phyloP scores from a whole-genome alignment of 2,797 vertebrate species.

The Phoebastria nigripes region DNA sequence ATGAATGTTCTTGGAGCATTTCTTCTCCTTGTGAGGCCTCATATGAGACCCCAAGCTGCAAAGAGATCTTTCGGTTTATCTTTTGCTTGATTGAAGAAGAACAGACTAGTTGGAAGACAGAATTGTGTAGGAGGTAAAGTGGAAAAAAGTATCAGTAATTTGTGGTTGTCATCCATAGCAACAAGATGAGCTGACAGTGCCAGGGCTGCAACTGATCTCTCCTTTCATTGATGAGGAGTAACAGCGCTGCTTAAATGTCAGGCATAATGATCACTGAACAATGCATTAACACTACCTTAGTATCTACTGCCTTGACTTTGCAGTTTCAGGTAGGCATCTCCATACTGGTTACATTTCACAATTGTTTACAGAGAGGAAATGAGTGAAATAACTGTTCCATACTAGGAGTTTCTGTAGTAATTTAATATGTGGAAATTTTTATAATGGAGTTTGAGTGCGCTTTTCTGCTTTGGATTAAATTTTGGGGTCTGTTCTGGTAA shows the following conservation, averaged over 20 bases:
- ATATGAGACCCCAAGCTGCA: not conserved
- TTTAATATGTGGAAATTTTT: not conserved
- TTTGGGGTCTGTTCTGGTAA: not conserved
- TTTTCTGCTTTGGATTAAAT: not conserved
- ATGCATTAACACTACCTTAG: not conserved
- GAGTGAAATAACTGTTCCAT: not conserved
- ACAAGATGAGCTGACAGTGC: not conserved
- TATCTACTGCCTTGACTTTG: not conserved
- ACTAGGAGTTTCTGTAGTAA: not conserved
- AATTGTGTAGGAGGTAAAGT: not conserved
- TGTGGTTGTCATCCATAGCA: not conserved
- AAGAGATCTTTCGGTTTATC: not conserved
- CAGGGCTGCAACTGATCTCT: constrained; percentile 1
- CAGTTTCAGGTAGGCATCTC: not conserved
- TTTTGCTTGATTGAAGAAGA: not conserved
- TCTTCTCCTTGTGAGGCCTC: not conserved
- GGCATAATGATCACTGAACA: not conserved
- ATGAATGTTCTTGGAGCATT: not conserved
- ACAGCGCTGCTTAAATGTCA: not conserved
- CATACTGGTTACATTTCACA: not conserved
- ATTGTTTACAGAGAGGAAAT: not conserved
- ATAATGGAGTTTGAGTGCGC: not conserved
- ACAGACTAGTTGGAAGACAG: not conserved
- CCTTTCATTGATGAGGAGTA: not conserved
- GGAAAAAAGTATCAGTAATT: not conserved